Evolutionary conservation across 2,797 vertebrate genomes (phyloP), one percentile per base, ranked within the genome.

Genomic region (Cyclopterus lumpus): DNA sequence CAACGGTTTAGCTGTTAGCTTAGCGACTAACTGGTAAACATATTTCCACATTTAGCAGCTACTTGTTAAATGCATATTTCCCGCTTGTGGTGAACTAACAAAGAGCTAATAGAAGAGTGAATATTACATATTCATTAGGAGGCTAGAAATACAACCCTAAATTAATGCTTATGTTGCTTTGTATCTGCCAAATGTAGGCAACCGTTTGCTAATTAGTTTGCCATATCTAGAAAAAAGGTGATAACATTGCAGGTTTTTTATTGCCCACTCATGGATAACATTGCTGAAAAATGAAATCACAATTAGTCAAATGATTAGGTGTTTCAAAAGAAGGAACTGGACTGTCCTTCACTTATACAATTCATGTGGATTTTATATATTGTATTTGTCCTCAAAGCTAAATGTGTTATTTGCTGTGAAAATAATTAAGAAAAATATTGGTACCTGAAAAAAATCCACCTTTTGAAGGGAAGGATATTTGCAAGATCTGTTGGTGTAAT

Each of bases 401-500:
- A 36, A 61, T 42, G 12, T 26, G 8, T 54, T 26, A 9, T 26
- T 55, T 65, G 20, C 4, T 32, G 67, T 53, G 1, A 46, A 71
- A 51, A 58, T 22, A 3, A 69, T 28, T 30, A 14, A 44, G 0
- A 60, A 22, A 46, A 4, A 20, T 22, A 6, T 14, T 11, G 15
- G 18, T 28, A 22, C n/a, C 6, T 54, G 6, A 28, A 66, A 26
- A 65, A 49, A 40, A 0, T 46, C 16, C 6, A 77, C 80, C 55
- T 57, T 44, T 62, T 55, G 65, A 42, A 80, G 71, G 60, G 30
- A 60, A 72, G 3, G 22, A 2, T 57, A 63, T 74, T 71, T 89
- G 70, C 71, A 63, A 88, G 78, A 77, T 79, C 75, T 77, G 20
- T 22, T 80, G 30, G 79, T 93, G 80, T 91, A 85, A 90, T 89